phyloP scores from a whole-genome alignment of 2,888 invertebrate genomes.

The Rutpela maculata region DNA sequence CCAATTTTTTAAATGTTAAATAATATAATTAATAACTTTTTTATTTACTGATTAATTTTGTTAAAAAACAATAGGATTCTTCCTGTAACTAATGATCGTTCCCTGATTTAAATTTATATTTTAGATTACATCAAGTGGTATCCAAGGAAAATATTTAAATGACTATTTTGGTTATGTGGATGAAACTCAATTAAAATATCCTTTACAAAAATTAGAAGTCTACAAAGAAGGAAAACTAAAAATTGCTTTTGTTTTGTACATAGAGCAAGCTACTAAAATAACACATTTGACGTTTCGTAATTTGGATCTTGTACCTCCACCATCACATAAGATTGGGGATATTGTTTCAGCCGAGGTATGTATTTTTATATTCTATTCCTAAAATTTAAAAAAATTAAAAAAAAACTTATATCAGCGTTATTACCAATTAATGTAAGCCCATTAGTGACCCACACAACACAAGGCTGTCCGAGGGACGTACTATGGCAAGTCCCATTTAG shows the following conservation, averaged over 20 bases:
- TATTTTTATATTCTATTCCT: background rate
- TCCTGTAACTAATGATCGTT: too few species aligned
- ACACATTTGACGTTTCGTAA: slow-evolving; percentile 78
- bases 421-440: too few species aligned
- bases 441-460: too few species aligned
- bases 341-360: slow-evolving; percentile 56
- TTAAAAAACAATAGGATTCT: too few species aligned
- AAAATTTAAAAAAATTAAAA: too few species aligned
- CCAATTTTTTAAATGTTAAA: too few species aligned
- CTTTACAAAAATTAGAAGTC: slow-evolving; percentile 65
- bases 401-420: too few species aligned
- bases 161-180: slow-evolving; percentile 76
- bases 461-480: too few species aligned
- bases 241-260: slow-evolving; percentile 80
- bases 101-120: slow-evolving; percentile 19
- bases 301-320: slow-evolving; percentile 50
- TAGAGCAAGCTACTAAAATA: slow-evolving; percentile 82
- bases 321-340: slow-evolving; percentile 56
- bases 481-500: too few species aligned
- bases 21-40: too few species aligned
- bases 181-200: slow-evolving; percentile 73
- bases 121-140: slow-evolving; percentile 71
- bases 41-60: too few species aligned
- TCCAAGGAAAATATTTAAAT: slow-evolving; percentile 76
- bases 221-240: slow-evolving; percentile 75